Conservation (phyloP, 2,888 invertebrate species). For the Kryphioiulus occultus region DNA sequence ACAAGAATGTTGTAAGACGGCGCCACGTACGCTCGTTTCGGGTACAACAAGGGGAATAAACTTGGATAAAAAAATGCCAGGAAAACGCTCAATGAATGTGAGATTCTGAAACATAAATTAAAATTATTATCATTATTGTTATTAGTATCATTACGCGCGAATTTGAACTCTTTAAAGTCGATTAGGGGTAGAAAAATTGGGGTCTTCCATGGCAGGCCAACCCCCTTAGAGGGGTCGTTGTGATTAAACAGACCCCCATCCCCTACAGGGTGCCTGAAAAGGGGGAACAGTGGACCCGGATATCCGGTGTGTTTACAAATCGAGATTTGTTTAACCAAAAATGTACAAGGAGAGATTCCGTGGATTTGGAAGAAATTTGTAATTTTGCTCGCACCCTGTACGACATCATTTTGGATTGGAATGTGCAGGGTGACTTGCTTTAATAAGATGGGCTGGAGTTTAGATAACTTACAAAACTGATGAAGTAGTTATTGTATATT, state of each 20-base stretch:
- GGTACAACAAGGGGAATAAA: slow-evolving; percentile 22
- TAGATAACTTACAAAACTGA: no score
- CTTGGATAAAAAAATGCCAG: neutral
- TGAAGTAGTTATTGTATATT: no score
- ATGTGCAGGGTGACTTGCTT: no score
- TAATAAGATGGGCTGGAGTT: no score
- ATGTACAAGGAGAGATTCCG: neutral
- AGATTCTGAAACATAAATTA: neutral
- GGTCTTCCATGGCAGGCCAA: neutral
- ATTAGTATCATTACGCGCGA: slow-evolving; percentile 2
- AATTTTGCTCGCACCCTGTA: no score
- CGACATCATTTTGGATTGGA: no score
- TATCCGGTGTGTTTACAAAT: neutral
- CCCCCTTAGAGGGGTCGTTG: neutral
- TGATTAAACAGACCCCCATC: neutral
- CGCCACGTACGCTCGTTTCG: neutral
- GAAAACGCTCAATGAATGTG: slow-evolving; percentile 21
- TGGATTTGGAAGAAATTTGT: no score
- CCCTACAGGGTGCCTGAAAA: neutral
- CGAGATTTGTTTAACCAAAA: neutral
- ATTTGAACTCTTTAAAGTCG: neutral
- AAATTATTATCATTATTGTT: slow-evolving; percentile 26
- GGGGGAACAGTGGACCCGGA: neutral
- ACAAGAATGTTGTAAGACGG: slow-evolving; percentile 31
- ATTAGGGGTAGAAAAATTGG: neutral